phyloP scores from a whole-genome alignment of 2,113 vertebrate species.

The Passerina amoena region DNA sequence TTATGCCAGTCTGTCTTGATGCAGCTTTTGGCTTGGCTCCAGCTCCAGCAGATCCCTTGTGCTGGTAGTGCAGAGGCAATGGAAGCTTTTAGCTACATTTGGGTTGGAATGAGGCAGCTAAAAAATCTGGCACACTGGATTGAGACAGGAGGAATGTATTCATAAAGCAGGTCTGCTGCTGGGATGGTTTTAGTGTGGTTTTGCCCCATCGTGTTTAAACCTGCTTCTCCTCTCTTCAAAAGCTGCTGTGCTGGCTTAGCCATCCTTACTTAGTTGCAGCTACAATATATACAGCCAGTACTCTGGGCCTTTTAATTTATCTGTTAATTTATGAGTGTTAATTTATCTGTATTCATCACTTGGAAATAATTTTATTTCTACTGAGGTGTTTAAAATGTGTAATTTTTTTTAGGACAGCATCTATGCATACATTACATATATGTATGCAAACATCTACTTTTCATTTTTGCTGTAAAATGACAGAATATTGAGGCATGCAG shows the following conservation, averaged over 20 bases:
- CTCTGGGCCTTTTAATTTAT: background rate
- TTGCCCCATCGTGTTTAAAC: background rate
- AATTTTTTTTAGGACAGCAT: background rate
- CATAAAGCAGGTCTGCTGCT: background rate
- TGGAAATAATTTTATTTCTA: background rate
- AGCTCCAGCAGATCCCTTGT: too few relatives aligned
- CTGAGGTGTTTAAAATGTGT: background rate
- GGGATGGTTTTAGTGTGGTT: background rate
- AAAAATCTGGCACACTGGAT: background rate
- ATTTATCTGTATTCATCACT: background rate
- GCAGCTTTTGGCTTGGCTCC: background rate
- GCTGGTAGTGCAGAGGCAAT: background rate
- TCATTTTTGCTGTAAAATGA: background rate
- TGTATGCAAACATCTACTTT: background rate
- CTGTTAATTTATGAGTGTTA: background rate
- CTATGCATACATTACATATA: accelerated
- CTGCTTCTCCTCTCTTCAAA: background rate
- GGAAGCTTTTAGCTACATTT: background rate
- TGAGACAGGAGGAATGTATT: background rate
- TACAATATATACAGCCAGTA: background rate
- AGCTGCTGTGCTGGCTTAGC: background rate
- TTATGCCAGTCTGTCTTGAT: background rate
- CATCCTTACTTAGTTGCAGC: background rate
- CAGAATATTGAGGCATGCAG: background rate
- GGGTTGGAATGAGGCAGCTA: background rate